These are phyloP conservation scores for Akabosia matsudoensis DNA, from an alignment of 1,140 invertebrate genomes.

Conservation along the genomic window DNA sequence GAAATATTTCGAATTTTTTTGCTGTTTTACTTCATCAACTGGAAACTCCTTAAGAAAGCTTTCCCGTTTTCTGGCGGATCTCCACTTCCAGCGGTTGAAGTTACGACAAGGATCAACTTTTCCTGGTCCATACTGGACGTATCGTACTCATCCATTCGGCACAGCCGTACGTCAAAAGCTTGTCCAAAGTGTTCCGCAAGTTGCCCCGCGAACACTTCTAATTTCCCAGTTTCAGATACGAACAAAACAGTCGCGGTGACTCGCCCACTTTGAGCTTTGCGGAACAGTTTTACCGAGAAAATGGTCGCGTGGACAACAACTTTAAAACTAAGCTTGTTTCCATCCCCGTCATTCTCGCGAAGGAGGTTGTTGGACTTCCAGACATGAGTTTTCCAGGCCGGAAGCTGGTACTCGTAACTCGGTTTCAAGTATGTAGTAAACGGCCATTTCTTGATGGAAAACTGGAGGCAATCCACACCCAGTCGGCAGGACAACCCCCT, in stretches of 20 bases:
- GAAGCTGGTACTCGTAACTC: constrained; percentile 50
- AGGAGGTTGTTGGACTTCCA: constrained; percentile 78
- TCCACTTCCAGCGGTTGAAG: constrained; percentile 53
- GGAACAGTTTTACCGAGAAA: constrained; percentile 94
- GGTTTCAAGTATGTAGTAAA: constrained; percentile 50
- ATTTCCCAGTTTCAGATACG: constrained; percentile 52
- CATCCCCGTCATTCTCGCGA: constrained; percentile 58
- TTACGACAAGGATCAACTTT: constrained; percentile 49
- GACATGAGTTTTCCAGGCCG: constrained; percentile 73
- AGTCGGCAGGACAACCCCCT: constrained; percentile 52
- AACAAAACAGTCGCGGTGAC: constrained; percentile 50
- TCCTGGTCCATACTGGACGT: constrained; percentile 48
- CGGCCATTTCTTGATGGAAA: constrained; percentile 51
- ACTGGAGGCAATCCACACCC: constrained; percentile 53
- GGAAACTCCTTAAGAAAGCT: too few species aligned
- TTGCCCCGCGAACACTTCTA: constrained; percentile 50
- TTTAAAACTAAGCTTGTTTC: constrained; percentile 92
- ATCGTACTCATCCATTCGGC: constrained; percentile 52
- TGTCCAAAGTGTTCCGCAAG: constrained; percentile 48
- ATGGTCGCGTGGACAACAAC: constrained; percentile 96
- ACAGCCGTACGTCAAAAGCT: constrained; percentile 49
- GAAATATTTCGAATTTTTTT: too few species aligned
- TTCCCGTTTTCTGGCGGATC: constrained; percentile 53
- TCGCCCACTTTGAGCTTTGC: constrained; percentile 56
- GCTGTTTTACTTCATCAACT: too few species aligned